phyloP scores from a whole-genome alignment of 2,113 vertebrate species.

The Tenrec ecaudatus region DNA sequence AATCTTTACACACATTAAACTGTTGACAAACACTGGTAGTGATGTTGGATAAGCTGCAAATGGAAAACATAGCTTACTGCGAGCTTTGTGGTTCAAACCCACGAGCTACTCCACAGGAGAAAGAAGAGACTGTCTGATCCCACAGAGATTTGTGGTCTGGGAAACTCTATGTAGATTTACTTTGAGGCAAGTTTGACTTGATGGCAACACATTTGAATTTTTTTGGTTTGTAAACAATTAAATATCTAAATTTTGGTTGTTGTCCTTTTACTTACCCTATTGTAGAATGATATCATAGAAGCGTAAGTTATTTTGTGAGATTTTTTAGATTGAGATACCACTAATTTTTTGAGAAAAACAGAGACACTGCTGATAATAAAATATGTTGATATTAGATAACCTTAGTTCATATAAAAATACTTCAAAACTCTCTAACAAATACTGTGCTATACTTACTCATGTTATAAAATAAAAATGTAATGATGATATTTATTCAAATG shows the following conservation, averaged over 20 bases:
- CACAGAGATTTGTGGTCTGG: too few relatives aligned
- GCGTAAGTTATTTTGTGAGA: background rate
- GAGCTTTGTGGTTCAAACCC: too few relatives aligned
- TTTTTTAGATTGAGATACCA: background rate
- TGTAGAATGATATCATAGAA: background rate
- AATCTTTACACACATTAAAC: background rate
- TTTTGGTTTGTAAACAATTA: too few relatives aligned
- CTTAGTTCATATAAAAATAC: background rate
- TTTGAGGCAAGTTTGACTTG: too few relatives aligned
- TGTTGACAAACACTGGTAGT: background rate
- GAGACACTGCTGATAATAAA: background rate
- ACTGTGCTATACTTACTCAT: background rate
- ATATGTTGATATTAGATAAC: background rate
- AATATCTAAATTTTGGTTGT: background rate
- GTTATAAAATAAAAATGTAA: background rate
- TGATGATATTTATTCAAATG: background rate
- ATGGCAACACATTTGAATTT: too few relatives aligned
- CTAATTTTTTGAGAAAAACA: background rate
- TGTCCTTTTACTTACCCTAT: slow-evolving; percentile 27
- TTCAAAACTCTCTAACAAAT: background rate
- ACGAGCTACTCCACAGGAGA: too few relatives aligned
- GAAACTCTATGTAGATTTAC: too few relatives aligned
- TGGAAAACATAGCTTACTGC: too few relatives aligned
- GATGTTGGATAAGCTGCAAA: too few relatives aligned
- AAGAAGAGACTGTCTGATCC: too few relatives aligned